These are phyloP conservation scores for Tapirus indicus DNA, from an alignment of 2,797 vertebrate species.

Conservation along the genomic window DNA sequence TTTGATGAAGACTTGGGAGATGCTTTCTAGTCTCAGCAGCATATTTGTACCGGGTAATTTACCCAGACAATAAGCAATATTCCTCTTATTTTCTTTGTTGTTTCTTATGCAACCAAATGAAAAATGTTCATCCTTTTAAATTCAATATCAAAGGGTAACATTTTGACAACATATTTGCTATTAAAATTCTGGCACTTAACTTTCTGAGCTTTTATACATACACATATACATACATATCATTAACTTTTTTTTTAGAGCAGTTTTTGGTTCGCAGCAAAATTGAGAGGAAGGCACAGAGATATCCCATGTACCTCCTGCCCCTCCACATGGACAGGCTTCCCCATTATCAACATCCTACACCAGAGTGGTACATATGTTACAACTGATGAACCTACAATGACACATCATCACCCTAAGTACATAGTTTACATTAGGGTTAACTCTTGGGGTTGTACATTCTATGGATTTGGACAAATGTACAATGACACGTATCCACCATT, in stretches of 20 bases:
- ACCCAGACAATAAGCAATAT: not conserved
- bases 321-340: not conserved
- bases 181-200: not conserved
- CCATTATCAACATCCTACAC: not conserved
- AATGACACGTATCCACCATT: not conserved
- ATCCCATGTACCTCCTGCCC: not conserved
- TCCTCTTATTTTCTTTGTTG: constrained; percentile 44
- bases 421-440: not conserved
- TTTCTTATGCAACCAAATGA: not conserved
- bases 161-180: not conserved
- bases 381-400: not conserved
- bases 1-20: not conserved
- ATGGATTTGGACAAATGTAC: not conserved
- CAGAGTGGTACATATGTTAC: not conserved
- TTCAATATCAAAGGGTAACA: not conserved
- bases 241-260: constrained; percentile 30
- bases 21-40: not conserved
- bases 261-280: not conserved
- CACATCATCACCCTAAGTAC: not conserved
- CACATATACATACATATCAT: not conserved
- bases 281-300: not conserved
- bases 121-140: not conserved
- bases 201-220: not conserved
- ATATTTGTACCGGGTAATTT: not conserved
- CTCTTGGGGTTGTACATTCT: not conserved